Conservation (phyloP, 2,113 vertebrate species). For the Lethenteron camtschaticum region DNA sequence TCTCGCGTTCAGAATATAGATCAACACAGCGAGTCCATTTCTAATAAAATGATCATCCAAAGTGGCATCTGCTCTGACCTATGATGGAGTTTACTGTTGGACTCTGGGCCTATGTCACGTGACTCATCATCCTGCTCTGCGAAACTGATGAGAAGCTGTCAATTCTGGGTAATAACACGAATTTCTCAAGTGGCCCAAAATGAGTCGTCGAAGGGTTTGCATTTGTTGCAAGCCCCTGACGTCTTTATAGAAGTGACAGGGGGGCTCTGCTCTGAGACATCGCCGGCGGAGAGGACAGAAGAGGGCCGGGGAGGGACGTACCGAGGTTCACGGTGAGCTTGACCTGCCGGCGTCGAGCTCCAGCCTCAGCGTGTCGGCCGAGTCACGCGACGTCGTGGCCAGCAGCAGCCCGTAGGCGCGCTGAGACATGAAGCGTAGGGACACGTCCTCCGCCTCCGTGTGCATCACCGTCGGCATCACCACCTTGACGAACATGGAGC, state of each 20-base stretch:
- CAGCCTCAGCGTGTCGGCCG: constrained; percentile 66
- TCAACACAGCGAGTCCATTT: too few relatives aligned
- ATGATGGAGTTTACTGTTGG: too few relatives aligned
- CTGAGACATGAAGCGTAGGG: constrained; percentile 76
- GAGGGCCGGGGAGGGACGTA: constrained; percentile 22
- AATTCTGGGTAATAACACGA: too few relatives aligned
- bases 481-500: constrained; percentile 85
- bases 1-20: too few relatives aligned
- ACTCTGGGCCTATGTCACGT: too few relatives aligned
- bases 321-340: constrained; percentile 85
- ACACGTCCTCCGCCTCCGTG: constrained; percentile 74
- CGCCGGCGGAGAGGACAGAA: neutral
- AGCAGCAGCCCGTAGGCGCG: constrained; percentile 68
- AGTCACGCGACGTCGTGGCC: constrained; percentile 79
- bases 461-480: constrained; percentile 46
- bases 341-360: constrained; percentile 68
- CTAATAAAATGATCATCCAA: too few relatives aligned
- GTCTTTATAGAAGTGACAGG: neutral
- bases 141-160: too few relatives aligned
- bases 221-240: too few relatives aligned
- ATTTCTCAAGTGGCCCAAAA: too few relatives aligned
- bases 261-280: neutral
- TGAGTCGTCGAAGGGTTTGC: too few relatives aligned
- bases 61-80: too few relatives aligned
- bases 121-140: too few relatives aligned